Conservation (phyloP, 2,888 invertebrate species). For the Euclidia mi region DNA sequence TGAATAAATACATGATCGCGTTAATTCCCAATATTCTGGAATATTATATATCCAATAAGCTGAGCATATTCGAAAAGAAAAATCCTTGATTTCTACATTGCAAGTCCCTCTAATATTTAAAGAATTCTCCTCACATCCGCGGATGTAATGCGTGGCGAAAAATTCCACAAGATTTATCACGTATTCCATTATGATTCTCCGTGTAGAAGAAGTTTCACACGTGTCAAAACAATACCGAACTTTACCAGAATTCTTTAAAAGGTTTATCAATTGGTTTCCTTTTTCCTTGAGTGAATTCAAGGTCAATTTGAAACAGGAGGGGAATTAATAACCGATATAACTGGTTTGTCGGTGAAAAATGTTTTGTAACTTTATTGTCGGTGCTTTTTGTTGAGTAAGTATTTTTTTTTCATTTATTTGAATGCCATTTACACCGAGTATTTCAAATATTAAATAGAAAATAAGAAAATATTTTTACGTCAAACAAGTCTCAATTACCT, state of each 20-base stretch:
- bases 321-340: no score
- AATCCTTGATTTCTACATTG: not conserved
- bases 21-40: no score
- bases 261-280: not conserved
- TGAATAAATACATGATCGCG: no score
- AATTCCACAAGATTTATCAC: constrained; percentile 52
- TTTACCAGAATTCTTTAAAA: constrained; percentile 29
- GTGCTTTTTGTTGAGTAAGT: no score
- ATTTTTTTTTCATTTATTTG: no score
- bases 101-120: not conserved
- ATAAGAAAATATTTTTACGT: no score
- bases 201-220: constrained; percentile 34
- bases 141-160: constrained; percentile 48
- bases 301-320: not conserved
- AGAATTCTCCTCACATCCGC: constrained; percentile 49
- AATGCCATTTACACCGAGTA: no score
- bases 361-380: no score
- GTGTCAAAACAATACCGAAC: constrained; percentile 46
- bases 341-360: no score
- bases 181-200: constrained; percentile 51
- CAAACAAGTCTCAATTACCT: no score
- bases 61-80: not conserved
- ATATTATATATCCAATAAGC: no score
- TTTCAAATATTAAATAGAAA: no score
- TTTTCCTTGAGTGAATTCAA: not conserved